These are phyloP conservation scores for Lymantria monacha DNA, from an alignment of 2,888 invertebrate species.

Conservation along the genomic window DNA sequence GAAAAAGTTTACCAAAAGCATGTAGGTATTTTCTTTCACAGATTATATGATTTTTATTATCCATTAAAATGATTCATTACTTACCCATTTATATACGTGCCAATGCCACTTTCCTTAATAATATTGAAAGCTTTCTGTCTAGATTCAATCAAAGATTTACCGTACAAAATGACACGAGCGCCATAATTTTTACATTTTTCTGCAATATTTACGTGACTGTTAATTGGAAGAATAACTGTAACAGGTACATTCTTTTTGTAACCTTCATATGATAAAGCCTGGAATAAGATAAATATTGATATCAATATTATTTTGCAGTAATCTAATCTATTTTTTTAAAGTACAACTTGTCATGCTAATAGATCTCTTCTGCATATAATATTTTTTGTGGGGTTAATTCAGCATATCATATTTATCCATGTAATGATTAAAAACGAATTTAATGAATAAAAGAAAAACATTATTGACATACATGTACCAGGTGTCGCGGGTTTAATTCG, in stretches of 20 bases:
- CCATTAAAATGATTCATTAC: not conserved
- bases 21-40: too few relatives aligned
- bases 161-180: conserved; percentile 90
- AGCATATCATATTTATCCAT: too few relatives aligned
- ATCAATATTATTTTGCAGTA: not conserved
- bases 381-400: too few relatives aligned
- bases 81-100: conserved; percentile 91
- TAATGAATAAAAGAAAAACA: too few relatives aligned
- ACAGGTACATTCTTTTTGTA: conserved; percentile 84
- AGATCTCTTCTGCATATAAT: too few relatives aligned
- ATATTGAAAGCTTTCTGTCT: conserved; percentile 87
- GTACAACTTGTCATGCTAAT: too few relatives aligned
- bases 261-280: conserved; percentile 87
- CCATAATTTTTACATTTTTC: conserved; percentile 89
- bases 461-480: too few relatives aligned
- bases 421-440: too few relatives aligned
- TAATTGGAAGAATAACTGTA: conserved; percentile 92
- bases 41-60: too few relatives aligned
- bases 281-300: not conserved
- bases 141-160: conserved; percentile 89
- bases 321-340: too few relatives aligned
- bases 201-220: conserved; percentile 91
- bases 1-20: too few relatives aligned
- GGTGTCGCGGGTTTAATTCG: too few relatives aligned
- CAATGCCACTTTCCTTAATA: conserved; percentile 81